Evolutionary conservation across 64 coral and sea anemone genomes (phyloP).

Genomic region (Anthopleura sola): DNA sequence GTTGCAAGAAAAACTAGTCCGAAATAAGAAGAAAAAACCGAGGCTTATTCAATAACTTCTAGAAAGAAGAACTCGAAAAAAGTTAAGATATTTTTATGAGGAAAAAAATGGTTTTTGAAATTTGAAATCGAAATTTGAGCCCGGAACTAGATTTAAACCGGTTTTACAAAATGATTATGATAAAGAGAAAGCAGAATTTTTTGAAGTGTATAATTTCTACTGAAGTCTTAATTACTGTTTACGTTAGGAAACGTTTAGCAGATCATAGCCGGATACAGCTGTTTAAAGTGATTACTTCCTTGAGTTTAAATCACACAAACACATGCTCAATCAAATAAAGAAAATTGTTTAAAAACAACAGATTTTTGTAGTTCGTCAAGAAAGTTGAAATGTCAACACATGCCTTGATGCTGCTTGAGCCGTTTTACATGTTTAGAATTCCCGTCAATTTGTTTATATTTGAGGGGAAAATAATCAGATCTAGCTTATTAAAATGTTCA

Average conservation of each 20-base stretch:
- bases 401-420: neutral
- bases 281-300: slow-evolving; percentile 5
- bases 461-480: neutral
- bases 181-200: neutral
- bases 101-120: too few relatives aligned
- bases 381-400: neutral
- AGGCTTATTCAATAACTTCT: too few relatives aligned
- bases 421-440: neutral
- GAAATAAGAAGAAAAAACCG: too few relatives aligned
- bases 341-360: slow-evolving; percentile 5
- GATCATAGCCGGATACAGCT: neutral
- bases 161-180: too few relatives aligned
- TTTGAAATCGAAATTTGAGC: too few relatives aligned
- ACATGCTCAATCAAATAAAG: neutral
- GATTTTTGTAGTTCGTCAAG: neutral
- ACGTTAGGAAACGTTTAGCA: neutral
- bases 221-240: slow-evolving; percentile 1
- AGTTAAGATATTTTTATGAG: too few relatives aligned
- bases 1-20: too few relatives aligned
- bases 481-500: neutral
- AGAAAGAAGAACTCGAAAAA: too few relatives aligned
- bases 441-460: neutral
- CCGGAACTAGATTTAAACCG: too few relatives aligned
- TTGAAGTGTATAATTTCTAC: neutral
- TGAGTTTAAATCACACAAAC: neutral